Base-by-base conservation (phyloP, 2,797 vertebrate genomes). In the Alauda arvensis region DNA sequence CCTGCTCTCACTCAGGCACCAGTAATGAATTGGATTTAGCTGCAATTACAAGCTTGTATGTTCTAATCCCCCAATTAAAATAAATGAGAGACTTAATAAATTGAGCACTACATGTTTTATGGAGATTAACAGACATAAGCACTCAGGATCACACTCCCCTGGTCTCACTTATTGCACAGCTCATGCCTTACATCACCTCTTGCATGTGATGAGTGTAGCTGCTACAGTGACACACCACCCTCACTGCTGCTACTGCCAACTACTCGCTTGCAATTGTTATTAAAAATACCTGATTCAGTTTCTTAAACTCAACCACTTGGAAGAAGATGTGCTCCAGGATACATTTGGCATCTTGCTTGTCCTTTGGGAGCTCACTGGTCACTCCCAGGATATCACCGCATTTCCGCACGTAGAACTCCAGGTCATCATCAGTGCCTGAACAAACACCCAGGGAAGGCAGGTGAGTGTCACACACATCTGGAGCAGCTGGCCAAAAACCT, bases 261-360 rank as follows among this genome's bases (percentile, higher is more conserved):
- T 24, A 43, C 18, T 72, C 45, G 34, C 53, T 51, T 33, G 62
- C 24, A 94, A 95, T 60, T 49, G 48, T 46, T 42, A 78, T 21
- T 65, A 52, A 83, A 91, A 79, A 55, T 94, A 99, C 99, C 98
- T 99, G 98, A 96, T 99, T 99, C 68, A 98, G 93, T 84, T 99
- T 99, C 97, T 99, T 99, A 95, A 99, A 99, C 94, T 99, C 98
- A 19, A 99, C 98, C 83, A 99, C 98, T 93, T 99, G 99, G 94
- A 99, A 99, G 95, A 99, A 99, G 95, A 99, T 94, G 89, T 99
- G 97, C 84, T 99, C 98, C 87, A 99, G 96, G 87, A 99, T 98
- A 83, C 99, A 98, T 93, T 97, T 99, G 65, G 98, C 98, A 89
- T 99, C 98, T 93, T 98, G 97, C 79, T 98, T 98, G 18, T 99